These are phyloP conservation scores for Lottia scabra DNA, from an alignment of 2,888 invertebrate genomes.

Conservation along the genomic window DNA sequence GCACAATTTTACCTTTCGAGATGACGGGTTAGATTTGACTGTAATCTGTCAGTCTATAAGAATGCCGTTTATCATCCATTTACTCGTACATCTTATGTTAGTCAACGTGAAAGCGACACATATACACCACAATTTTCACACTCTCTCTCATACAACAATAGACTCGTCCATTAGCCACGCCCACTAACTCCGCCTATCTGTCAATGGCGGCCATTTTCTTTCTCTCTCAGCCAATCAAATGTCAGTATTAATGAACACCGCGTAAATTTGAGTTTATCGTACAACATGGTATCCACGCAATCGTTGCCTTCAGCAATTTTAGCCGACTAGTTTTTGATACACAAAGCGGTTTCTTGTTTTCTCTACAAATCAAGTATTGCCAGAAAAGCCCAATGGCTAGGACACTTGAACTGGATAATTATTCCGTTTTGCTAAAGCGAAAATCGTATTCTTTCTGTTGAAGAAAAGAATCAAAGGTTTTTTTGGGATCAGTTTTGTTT, in stretches of 20 bases:
- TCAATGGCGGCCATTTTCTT: conserved; percentile 23
- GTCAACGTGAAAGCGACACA: conserved; percentile 1
- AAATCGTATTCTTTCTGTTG: not conserved
- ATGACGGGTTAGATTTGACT: conserved; percentile 4
- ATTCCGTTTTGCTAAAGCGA: conserved; percentile 2
- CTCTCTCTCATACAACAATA: conserved; percentile 19
- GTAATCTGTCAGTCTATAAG: not conserved
- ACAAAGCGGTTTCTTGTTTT: conserved; percentile 7
- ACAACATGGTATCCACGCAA: not conserved
- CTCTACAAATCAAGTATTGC: not conserved
- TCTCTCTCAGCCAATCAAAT: conserved; percentile 2
- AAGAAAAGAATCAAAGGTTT: not conserved
- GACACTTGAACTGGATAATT: conserved; percentile 6
- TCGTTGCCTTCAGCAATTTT: not conserved
- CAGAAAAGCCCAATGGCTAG: conserved; percentile 5
- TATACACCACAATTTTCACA: conserved; percentile 11
- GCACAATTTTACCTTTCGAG: conserved; percentile 3
- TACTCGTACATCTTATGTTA: conserved; percentile 6
- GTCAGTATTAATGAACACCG: conserved; percentile 14
- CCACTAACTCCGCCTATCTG: conserved; percentile 39
- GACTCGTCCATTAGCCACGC: conserved; percentile 30
- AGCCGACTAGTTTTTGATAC: not conserved
- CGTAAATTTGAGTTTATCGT: conserved; percentile 28
- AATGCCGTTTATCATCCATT: conserved; percentile 5
- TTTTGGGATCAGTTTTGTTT: not conserved